Percentiles rank a stretch among this genome's conserved stretches.
Evolutionary conservation across 2,113 vertebrate species (phyloP).

Genomic region (Lophochroa leadbeateri): DNA sequence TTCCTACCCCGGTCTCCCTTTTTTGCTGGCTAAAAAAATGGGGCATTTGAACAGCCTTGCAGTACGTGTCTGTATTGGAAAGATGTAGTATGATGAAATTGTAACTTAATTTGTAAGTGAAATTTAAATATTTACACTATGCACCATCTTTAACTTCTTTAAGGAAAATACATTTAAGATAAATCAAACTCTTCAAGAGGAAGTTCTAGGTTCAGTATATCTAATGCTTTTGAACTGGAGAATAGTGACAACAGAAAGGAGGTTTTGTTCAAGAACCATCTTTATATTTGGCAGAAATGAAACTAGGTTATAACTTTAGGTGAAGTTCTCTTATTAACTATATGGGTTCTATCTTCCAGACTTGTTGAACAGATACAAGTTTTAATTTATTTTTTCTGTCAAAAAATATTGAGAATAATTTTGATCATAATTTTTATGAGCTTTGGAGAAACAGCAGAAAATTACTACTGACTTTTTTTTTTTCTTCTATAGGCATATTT

Average conservation of each 20-base stretch:
- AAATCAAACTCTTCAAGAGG: not conserved
- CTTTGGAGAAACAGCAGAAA: not conserved
- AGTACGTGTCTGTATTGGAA: not conserved
- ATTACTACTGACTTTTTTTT: not conserved
- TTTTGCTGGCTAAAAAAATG: not conserved
- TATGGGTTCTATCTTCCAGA: not conserved
- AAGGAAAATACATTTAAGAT: not conserved
- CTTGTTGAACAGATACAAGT: not conserved
- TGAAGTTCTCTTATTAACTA: not conserved
- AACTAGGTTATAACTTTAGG: not conserved
- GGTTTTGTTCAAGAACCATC: not conserved
- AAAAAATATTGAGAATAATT: not conserved
- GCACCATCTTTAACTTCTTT: not conserved
- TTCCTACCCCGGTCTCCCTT: not conserved
- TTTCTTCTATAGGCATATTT: not conserved
- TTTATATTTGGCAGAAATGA: not conserved
- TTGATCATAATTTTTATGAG: not conserved
- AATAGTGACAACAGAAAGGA: not conserved
- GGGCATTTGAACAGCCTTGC: not conserved
- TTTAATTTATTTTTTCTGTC: not conserved
- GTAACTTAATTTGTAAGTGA: not conserved
- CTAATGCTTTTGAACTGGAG: not conserved
- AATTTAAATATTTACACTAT: not conserved
- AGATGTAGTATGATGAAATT: not conserved
- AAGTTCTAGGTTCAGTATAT: not conserved